Conservation (phyloP, 2,797 vertebrate genomes). For the Aplochiton taeniatus region DNA sequence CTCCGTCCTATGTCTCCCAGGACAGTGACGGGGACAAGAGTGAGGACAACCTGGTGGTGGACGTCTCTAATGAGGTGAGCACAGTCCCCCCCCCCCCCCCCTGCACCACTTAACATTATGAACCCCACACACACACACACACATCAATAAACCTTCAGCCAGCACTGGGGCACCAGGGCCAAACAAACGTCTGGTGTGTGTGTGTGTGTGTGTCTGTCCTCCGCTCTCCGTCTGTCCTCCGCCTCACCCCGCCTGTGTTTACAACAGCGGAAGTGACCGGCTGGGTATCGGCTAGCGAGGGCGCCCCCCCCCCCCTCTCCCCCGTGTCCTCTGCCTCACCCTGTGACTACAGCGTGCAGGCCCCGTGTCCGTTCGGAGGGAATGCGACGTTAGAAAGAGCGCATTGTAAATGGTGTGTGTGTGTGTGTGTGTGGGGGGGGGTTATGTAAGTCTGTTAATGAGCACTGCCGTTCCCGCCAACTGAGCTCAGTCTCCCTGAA, state of each 20-base stretch:
- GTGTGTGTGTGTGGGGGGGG: too few relatives aligned
- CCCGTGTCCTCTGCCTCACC: background rate
- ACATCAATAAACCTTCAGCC: constrained; percentile 47
- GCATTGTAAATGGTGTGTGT: constrained; percentile 57
- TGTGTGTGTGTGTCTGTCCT: too few relatives aligned
- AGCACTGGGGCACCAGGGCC: constrained; percentile 4
- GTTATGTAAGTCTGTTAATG: constrained; percentile 61
- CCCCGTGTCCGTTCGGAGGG: background rate
- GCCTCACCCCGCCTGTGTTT: constrained; percentile 11
- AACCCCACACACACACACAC: background rate
- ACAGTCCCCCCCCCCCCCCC: too few relatives aligned
- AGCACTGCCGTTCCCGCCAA: constrained; percentile 36
- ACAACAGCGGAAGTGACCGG: background rate
- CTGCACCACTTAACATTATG: too few relatives aligned
- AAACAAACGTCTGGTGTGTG: background rate
- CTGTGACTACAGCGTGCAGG: background rate
- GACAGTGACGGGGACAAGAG: constrained; percentile 89
- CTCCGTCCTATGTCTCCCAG: constrained; percentile 54
- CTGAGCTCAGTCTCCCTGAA: constrained; percentile 27
- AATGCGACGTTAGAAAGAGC: constrained; percentile 26
- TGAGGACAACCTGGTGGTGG: constrained; percentile 87
- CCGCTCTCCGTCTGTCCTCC: constrained; percentile 9
- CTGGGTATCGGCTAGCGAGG: too few relatives aligned
- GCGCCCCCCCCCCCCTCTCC: background rate
- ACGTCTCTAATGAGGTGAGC: constrained; percentile 83